Evolutionary conservation across 1,140 invertebrate species (phyloP), one percentile per base, ranked within the genome.

Genomic region (Dendroctonus ponderosae): DNA sequence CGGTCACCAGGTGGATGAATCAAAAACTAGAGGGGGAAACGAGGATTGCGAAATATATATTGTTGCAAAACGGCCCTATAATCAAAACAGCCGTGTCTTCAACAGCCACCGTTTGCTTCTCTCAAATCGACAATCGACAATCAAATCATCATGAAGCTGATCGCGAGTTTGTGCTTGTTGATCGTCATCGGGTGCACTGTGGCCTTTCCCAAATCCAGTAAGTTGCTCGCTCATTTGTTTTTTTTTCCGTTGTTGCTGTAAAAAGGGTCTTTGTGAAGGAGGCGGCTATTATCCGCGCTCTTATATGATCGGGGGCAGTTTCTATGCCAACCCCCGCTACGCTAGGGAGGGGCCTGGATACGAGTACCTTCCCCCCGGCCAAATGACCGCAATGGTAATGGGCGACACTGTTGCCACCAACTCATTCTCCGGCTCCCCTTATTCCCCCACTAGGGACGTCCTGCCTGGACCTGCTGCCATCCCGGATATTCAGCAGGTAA

Each of bases 241-340:
- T 54, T 42, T 63, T 63, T n/a, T 15, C 7, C n/a, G 7, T 42
- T 26, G 12, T 4, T 5, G 38, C 5, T n/a, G 26, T 37, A n/a
- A 44, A 43, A 44, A 38, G 6, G 54, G 42, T 56, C 41, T 7
- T 57, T 65, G 41, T 57, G 3, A 46, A 7, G 26, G 42, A 59
- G 7, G 37, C 58, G 67, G 42, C 2, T 70, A 62, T 15, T 56
- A 56, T 42, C 63, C 68, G 8, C 50, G 51, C 49, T 15, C 56
- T 7, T 66, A 69, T 6, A 60, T 58, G 81, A 85, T 72, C 81
- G 79, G 72, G 80, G 82, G 74, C 71, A 79, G 49, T 12, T 74
- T 70, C 63, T 75, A 74, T 44, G 41, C 62, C 9, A 68, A 67
- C 39, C 70, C 70, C 5, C 15, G 63, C 8, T 62, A 52, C 9